Evolutionary conservation across 2,113 vertebrate species (phyloP).

Genomic region (Gallinago paraguaiae): DNA sequence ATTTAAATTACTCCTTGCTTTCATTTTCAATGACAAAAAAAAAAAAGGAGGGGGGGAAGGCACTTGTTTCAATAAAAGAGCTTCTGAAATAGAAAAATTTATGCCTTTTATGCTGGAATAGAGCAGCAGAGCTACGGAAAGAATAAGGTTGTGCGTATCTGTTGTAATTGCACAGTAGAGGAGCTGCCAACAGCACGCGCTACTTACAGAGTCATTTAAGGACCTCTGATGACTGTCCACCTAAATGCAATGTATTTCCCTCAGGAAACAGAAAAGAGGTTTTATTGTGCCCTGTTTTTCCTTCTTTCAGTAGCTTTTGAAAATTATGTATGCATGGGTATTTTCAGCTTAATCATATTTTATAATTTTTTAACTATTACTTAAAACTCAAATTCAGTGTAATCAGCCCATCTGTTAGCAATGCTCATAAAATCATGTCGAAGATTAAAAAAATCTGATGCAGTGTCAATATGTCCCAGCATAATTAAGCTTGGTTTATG

Average conservation of each 20-base stretch:
- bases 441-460: conserved; percentile 58
- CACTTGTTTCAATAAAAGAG: neutral
- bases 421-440: conserved; percentile 40
- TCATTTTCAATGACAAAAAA: neutral
- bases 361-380: conserved; percentile 42
- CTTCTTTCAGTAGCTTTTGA: neutral
- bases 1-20: conserved; percentile 27
- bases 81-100: conserved; percentile 4
- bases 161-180: neutral
- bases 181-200: neutral
- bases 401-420: conserved; percentile 65
- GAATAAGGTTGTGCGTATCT: neutral
- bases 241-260: neutral
- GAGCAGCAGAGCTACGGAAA: neutral
- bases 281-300: neutral
- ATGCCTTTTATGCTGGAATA: neutral
- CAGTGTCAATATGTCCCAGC: conserved; percentile 34
- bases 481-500: conserved; percentile 47
- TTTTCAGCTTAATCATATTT: conserved; percentile 46
- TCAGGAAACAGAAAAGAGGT: neutral
- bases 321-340: conserved; percentile 3
- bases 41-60: neutral
- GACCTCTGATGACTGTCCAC: neutral
- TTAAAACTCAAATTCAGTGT: conserved; percentile 53
- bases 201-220: neutral